Evolutionary conservation across 1,140 invertebrate species (phyloP).

Genomic region (Drosophila rufa): DNA sequence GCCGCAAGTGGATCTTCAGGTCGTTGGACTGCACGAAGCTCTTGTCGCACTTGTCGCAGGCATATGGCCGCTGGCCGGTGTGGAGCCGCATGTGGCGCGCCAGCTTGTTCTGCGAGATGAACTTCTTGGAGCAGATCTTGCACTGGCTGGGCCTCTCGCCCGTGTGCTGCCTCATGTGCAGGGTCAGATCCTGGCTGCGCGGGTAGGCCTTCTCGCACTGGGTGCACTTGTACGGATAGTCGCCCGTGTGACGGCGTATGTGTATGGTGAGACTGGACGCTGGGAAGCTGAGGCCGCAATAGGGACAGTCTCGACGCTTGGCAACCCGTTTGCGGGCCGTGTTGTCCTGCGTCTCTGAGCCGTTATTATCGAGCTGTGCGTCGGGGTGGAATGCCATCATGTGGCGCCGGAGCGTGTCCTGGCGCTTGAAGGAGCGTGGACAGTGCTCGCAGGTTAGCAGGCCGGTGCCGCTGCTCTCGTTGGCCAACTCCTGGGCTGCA

Average conservation of each 20-base stretch:
- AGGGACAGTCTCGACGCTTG: slow-evolving; percentile 85
- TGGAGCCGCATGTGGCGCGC: slow-evolving; percentile 88
- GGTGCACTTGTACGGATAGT: slow-evolving; percentile 76
- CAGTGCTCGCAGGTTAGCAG: slow-evolving; percentile 85
- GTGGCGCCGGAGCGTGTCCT: slow-evolving; percentile 82
- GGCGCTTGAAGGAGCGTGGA: slow-evolving; percentile 86
- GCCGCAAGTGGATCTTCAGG: slow-evolving; percentile 86
- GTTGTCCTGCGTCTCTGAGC: not conserved
- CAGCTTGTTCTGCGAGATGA: slow-evolving; percentile 86
- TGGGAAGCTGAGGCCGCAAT: slow-evolving; percentile 87
- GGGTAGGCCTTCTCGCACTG: slow-evolving; percentile 74
- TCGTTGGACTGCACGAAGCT: slow-evolving; percentile 87
- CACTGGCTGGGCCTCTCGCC: slow-evolving; percentile 87
- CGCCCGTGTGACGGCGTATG: slow-evolving; percentile 86
- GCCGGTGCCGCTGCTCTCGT: slow-evolving; percentile 82
- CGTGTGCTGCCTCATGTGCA: slow-evolving; percentile 87
- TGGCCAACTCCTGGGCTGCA: slow-evolving; percentile 67
- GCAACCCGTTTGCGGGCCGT: slow-evolving; percentile 42
- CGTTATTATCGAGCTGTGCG: not conserved
- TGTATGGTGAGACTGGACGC: slow-evolving; percentile 87
- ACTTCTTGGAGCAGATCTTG: slow-evolving; percentile 86
- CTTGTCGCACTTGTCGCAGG: slow-evolving; percentile 86
- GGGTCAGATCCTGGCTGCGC: slow-evolving; percentile 66
- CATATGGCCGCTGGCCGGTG: slow-evolving; percentile 87
- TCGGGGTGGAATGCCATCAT: slow-evolving; percentile 65